Evolutionary conservation across 2,888 invertebrate species (phyloP), one percentile per base, ranked within the genome.

Genomic region (Muschampia plurimacula): DNA sequence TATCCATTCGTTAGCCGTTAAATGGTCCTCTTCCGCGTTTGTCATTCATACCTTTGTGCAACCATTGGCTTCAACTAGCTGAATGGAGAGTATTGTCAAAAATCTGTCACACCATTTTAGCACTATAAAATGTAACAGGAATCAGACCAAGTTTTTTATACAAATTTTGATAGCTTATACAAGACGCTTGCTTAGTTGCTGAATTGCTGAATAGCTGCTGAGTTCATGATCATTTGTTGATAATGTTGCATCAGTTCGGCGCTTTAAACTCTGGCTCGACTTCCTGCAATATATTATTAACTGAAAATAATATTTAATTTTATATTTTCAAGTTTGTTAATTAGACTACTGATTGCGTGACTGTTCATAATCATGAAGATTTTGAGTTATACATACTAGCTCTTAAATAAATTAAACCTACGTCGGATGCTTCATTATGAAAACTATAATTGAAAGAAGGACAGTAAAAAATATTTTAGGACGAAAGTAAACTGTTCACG

Each of bases 11-110:
- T 72, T 59, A 65, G 49, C 60, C 44, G 44, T 55, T 63, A 72
- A 67, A 72, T n/a, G 72, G 49, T 49, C 73, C 64, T 57, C 73
- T 75, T 74, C 74, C 74, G 69, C 44, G 63, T 72, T 60, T 7
- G 69, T 36, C 68, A 67, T 72, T 65, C 60, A 36, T 67, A 71
- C 63, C 63, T 67, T 73, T 73, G 60, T 74, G 67, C 59, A 57
- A 68, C 62, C 68, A 44, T 67, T 73, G 71, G 70, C 65, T 65
- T 67, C 67, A 57, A 67, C 55, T 44, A 67, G 64, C 63, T 74
- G 39, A 41, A 70, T 57, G 12, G 49, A 39, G 22, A 22, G 5
- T 41, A 60, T 71, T 65, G 59, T 71, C 36, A 13, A 66, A 63
- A 49, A 22, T 59, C 15, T 13, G 52, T 55, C 9, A 13, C 39